These are phyloP conservation scores for Hypselothyrea guttata DNA, from an alignment of 2,888 invertebrate genomes.

Conservation along the genomic window DNA sequence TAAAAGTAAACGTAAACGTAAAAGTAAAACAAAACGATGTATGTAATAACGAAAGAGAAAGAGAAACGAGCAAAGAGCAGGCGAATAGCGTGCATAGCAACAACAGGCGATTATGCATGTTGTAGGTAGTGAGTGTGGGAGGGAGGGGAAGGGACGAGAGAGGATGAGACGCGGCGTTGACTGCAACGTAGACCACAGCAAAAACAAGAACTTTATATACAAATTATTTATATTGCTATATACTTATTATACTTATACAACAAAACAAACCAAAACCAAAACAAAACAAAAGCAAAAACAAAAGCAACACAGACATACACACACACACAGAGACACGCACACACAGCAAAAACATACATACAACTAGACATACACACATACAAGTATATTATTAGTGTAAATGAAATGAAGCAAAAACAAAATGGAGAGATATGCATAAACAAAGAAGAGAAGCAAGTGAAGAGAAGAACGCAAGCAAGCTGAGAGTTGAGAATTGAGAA, in stretches of 20 bases:
- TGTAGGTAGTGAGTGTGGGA: too few relatives aligned
- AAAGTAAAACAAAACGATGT: too few relatives aligned
- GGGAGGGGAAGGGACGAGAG: too few relatives aligned
- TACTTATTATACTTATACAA: conserved; percentile 74
- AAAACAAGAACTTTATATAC: conserved; percentile 72
- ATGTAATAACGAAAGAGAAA: conserved; percentile 15
- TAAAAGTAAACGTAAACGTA: conserved; percentile 8
- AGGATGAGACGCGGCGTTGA: conserved; percentile 51
- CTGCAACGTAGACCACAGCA: conserved; percentile 71
- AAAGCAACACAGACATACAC: too few relatives aligned
- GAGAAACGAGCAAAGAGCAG: too few relatives aligned
- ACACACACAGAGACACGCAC: conserved; percentile 36
- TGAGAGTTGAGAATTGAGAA: conserved; percentile 22
- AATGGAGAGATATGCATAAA: conserved; percentile 24
- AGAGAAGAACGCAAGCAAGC: too few relatives aligned
- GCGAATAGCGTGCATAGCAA: too few relatives aligned
- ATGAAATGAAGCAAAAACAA: conserved; percentile 39
- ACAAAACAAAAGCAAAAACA: too few relatives aligned
- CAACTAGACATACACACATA: conserved; percentile 60
- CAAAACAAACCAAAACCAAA: conserved; percentile 35
- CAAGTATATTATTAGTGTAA: conserved; percentile 71
- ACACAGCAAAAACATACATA: conserved; percentile 52
- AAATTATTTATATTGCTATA: conserved; percentile 73
- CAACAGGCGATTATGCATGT: conserved; percentile 34
- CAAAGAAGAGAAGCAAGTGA: background rate